Conservation (phyloP, 1,140 invertebrate species). For the Intoshia linei region DNA sequence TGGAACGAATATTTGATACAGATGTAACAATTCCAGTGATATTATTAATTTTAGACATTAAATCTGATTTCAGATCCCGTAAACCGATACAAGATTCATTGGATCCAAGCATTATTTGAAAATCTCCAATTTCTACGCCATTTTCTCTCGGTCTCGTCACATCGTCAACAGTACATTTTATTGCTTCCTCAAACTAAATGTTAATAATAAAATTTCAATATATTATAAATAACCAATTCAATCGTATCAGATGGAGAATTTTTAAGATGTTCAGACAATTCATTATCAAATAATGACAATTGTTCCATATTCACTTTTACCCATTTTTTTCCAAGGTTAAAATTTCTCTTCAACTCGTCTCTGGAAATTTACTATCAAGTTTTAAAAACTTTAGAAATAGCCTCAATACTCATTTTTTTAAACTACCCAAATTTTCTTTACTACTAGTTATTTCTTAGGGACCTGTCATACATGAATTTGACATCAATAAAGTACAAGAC, state of each 20-base stretch:
- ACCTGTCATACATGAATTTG: no score
- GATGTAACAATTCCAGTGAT: conserved; percentile 75
- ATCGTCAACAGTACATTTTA: conserved; percentile 81
- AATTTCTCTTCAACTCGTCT: conserved; percentile 62
- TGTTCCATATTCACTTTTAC: conserved; percentile 73
- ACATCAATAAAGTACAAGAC: no score
- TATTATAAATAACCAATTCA: background rate
- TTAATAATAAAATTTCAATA: conserved; percentile 7
- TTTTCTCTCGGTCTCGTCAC: conserved; percentile 54
- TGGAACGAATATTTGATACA: conserved; percentile 61
- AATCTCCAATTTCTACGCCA: conserved; percentile 60
- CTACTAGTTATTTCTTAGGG: no score
- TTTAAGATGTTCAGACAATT: conserved; percentile 53
- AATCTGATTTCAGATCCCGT: conserved; percentile 58
- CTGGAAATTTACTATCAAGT: conserved; percentile 26
- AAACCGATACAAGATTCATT: conserved; percentile 45
- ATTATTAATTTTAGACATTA: conserved; percentile 63
- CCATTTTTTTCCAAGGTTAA: conserved; percentile 56
- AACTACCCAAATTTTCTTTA: no score
- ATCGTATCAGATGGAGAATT: conserved; percentile 47
- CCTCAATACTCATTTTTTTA: no score
- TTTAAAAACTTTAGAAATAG: conserved; percentile 1
- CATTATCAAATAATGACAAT: conserved; percentile 64
- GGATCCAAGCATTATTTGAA: conserved; percentile 60
- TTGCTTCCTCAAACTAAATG: conserved; percentile 58